Base-by-base conservation (phyloP, 2,113 vertebrate species). In the Sphaerodactylus townsendi region DNA sequence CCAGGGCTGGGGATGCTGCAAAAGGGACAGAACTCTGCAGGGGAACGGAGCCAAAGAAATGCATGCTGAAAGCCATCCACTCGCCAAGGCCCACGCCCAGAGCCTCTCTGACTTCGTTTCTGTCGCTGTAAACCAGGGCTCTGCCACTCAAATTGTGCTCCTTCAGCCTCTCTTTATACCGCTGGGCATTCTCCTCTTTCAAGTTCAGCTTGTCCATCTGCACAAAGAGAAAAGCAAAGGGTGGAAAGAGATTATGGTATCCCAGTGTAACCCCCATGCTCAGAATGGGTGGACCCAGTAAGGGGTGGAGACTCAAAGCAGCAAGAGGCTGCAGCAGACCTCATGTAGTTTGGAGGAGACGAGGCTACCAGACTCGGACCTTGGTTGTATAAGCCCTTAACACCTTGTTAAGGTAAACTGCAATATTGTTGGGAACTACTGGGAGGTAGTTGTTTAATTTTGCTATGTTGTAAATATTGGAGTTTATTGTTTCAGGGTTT, bases 11-110 rank as follows among this genome's bases (percentile, higher is more conserved):
- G 10, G 50, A 33, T 4, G 46, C 19, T 5, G 23, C 21, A 6
- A 64, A 3, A 10, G 65, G 19, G 21, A 74, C 19, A 3, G 41
- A 37, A 39, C 59, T 21, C 15, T 75, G 62, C 23, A 53, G 68
- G 13, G 86, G 70, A n/a, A 69, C 23, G 1, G 82, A 77, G 5
- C 82, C 86, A 19, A 92, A 83, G 79, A 90, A 92, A 68, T 83
- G 44, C 15, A 77, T 65, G 30, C 85, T 88, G 79, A 92, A 92
- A 14, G 72, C 25, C 37, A 83, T 74, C 91, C 91, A 92, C 35
- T 92, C 89, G 15, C 89, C 91, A 0, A 92, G 79, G n/a, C 72
- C 70, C 91, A 92, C 90, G 30, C 46, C 7, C 6, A 92, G 71
- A 3, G 76, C 89, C 1, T 89, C 70, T 62, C 69, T 88, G 68